Evolutionary conservation across 2,797 vertebrate genomes (phyloP).

Genomic region (Poeciliopsis presidionis): DNA sequence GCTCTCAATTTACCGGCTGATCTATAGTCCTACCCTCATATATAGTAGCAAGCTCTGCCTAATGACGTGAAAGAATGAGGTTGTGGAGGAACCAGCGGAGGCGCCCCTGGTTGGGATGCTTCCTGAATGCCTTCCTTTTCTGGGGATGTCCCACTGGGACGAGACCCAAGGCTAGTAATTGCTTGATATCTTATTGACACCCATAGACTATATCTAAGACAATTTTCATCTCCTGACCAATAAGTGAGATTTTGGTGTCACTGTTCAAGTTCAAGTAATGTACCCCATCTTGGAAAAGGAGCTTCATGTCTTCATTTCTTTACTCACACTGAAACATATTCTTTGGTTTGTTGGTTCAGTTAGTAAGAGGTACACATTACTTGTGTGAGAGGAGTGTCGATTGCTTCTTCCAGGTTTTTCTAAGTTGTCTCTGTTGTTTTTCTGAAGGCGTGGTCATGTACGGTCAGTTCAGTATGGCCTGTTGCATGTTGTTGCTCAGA

Average conservation of each 20-base stretch:
- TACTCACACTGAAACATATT: neutral
- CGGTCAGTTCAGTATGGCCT: constrained; percentile 58
- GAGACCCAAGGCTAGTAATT: neutral
- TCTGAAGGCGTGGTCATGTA: constrained; percentile 54
- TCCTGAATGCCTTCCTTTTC: neutral
- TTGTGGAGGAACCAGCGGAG: neutral
- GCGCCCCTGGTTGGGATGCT: neutral
- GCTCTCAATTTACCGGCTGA: neutral
- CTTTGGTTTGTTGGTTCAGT: constrained; percentile 7
- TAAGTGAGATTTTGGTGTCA: neutral
- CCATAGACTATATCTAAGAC: neutral
- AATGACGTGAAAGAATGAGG: neutral
- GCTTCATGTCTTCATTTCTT: neutral
- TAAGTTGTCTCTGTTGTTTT: constrained; percentile 47
- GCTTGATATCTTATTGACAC: neutral
- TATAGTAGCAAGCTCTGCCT: neutral
- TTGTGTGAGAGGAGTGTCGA: constrained; percentile 21
- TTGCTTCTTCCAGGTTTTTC: constrained; percentile 33
- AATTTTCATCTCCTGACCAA: neutral
- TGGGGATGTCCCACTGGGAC: neutral
- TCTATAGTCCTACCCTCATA: neutral
- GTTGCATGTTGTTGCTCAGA: constrained; percentile 69
- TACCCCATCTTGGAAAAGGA: neutral
- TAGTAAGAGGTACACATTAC: constrained; percentile 25
- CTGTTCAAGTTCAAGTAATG: neutral